Base-by-base conservation (phyloP, 1,140 invertebrate species). In the Solenopsis invicta region DNA sequence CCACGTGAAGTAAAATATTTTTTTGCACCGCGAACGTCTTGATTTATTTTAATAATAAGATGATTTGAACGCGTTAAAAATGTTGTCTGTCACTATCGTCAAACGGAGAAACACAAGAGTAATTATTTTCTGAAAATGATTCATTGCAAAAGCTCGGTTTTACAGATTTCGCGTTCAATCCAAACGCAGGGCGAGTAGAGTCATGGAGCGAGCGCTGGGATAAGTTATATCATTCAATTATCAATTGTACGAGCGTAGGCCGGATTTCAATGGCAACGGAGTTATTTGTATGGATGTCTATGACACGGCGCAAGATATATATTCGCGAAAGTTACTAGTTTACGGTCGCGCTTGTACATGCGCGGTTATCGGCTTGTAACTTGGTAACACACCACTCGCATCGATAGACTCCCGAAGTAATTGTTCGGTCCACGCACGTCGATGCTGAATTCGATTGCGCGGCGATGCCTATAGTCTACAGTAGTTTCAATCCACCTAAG, bases 361-460 rank as follows among this genome's bases (percentile, higher is more conserved):
- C 76, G n/a, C 45, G 37, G 61, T 64, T 82, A 74, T 82, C 67
- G 24, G 41, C 67, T n/a, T 72, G 69, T 82, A 82, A 82, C 54
- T 74, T 56, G 67, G 74, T 82, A 82, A 82, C 56, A 24, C 54
- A 16, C 50, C 66, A 9, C 37, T 21, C 37, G 41, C 80, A 59
- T 61, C 34, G 67, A 56, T 61, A 74, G 80, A 82, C 72, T 82
- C 67, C 80, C 54, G 12, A 69, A 82, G 41, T 82, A 82, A 82
- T 82, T 82, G 80, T 82, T 82, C 69, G 67, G 80, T 82, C 80
- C 67, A 82, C 67, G 80, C 80, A 74, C 69, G 80, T 82, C 80
- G 69, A 61, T 61, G 80, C 50, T 18, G 67, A 82, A 82, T 82
- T 82, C 54, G 41, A 82, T 82, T 82, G 67, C 54, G 41, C 54